Evolutionary conservation across 1,140 invertebrate genomes (phyloP).

Genomic region (Drosophila ficusphila): DNA sequence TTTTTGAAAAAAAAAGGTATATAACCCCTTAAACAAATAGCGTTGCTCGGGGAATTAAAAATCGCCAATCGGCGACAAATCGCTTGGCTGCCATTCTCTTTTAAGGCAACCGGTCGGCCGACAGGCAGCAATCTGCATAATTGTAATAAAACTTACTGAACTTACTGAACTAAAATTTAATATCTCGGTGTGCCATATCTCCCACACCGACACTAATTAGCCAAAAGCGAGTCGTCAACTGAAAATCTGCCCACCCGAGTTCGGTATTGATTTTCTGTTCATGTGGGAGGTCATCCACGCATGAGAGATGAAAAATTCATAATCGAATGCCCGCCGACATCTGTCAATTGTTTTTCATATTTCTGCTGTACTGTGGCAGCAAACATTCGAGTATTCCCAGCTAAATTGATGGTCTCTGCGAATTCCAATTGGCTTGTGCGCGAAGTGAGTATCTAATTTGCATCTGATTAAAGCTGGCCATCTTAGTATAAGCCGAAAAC

Average conservation of each 20-base stretch:
- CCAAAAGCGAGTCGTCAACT: neutral
- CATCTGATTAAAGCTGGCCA: slow-evolving; percentile 23
- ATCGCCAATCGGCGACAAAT: slow-evolving; percentile 24
- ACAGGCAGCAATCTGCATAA: slow-evolving; percentile 14
- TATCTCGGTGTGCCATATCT: slow-evolving; percentile 10
- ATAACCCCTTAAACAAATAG: slow-evolving; percentile 44
- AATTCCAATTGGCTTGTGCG: slow-evolving; percentile 1
- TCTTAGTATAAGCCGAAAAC: slow-evolving; percentile 9
- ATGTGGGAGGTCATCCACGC: slow-evolving; percentile 19
- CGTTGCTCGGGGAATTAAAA: slow-evolving; percentile 6
- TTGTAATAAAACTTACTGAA: slow-evolving; percentile 57
- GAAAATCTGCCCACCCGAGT: slow-evolving; percentile 22
- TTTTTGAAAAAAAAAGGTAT: too few relatives aligned
- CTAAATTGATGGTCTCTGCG: neutral
- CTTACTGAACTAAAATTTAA: slow-evolving; percentile 17
- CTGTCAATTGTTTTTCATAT: slow-evolving; percentile 25
- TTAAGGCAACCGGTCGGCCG: slow-evolving; percentile 61
- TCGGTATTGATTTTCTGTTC: slow-evolving; percentile 21
- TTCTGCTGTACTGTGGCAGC: slow-evolving; percentile 1
- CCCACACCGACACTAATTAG: slow-evolving; percentile 11
- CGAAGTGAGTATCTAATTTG: slow-evolving; percentile 29
- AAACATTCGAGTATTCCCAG: too few relatives aligned
- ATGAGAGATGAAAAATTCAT: slow-evolving; percentile 31
- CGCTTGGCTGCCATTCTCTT: slow-evolving; percentile 34
- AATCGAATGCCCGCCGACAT: slow-evolving; percentile 14